phyloP scores from a whole-genome alignment of 2,113 vertebrate genomes.

The Blennius ocellaris region DNA sequence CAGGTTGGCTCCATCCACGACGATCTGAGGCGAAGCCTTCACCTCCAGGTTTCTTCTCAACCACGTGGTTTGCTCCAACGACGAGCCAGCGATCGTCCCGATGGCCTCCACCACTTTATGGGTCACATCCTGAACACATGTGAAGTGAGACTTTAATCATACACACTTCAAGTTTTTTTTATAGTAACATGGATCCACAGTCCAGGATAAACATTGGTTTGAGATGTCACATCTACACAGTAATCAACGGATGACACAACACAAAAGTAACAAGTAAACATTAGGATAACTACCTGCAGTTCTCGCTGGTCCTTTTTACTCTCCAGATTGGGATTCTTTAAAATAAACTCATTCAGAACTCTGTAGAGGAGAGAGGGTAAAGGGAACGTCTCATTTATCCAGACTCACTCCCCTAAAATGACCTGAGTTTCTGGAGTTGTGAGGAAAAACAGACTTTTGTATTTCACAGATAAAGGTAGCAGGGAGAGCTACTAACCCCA shows the following conservation, averaged over 20 bases:
- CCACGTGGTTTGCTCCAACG: conserved; percentile 98
- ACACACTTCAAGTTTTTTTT: neutral
- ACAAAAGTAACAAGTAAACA: neutral
- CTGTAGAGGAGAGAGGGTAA: conserved; percentile 72
- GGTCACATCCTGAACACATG: conserved; percentile 89
- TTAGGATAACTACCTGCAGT: conserved; percentile 87
- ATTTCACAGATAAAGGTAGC: neutral
- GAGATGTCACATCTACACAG: neutral
- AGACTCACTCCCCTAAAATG: too few relatives aligned
- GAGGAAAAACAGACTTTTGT: neutral
- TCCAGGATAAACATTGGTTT: neutral
- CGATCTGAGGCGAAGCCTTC: conserved; percentile 96
- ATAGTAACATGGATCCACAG: neutral
- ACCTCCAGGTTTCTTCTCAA: conserved; percentile 96
- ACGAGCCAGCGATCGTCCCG: conserved; percentile 95
- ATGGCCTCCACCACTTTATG: conserved; percentile 98
- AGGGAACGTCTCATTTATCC: too few relatives aligned
- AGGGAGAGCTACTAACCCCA: conserved; percentile 86
- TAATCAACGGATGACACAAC: neutral
- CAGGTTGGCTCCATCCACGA: conserved; percentile 91
- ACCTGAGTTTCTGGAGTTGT: neutral
- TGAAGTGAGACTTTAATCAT: too few relatives aligned
- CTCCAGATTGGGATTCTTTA: conserved; percentile 98
- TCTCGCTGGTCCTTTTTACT: conserved; percentile 99
- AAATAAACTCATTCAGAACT: conserved; percentile 97